phyloP scores from a whole-genome alignment of 2,113 vertebrate genomes.

The Amphiprion percula region DNA sequence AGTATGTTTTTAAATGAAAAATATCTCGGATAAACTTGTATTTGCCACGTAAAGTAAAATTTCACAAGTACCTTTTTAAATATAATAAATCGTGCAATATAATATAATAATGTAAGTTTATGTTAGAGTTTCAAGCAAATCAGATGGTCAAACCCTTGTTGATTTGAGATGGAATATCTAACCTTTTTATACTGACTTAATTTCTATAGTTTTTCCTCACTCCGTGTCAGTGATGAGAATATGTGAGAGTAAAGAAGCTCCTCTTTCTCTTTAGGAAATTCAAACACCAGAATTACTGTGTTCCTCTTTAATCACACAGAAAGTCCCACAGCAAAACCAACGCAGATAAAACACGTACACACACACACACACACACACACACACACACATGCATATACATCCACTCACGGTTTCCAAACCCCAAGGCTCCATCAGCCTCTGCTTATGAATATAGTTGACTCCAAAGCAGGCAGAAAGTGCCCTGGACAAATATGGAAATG shows the following conservation, averaged over 20 bases:
- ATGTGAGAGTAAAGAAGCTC: neutral
- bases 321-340: neutral
- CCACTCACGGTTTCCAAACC: constrained; percentile 16
- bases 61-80: no score
- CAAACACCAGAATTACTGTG: neutral
- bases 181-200: no score
- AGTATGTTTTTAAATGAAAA: no score
- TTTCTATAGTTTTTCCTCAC: no score
- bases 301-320: neutral
- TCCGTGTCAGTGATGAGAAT: neutral
- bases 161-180: no score
- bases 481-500: constrained; percentile 70
- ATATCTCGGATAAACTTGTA: no score
- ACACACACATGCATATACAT: constrained; percentile 19
- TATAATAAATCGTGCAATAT: no score
- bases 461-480: constrained; percentile 38
- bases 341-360: constrained; percentile 15
- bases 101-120: no score
- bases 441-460: constrained; percentile 64
- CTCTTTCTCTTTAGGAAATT: constrained; percentile 7
- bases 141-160: no score
- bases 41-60: no score
- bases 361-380: constrained; percentile 17
- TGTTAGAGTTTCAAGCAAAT: no score
- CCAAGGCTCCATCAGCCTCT: constrained; percentile 28